These are phyloP conservation scores for Danio aesculapii DNA, from an alignment of 2,797 vertebrate species.

Conservation along the genomic window DNA sequence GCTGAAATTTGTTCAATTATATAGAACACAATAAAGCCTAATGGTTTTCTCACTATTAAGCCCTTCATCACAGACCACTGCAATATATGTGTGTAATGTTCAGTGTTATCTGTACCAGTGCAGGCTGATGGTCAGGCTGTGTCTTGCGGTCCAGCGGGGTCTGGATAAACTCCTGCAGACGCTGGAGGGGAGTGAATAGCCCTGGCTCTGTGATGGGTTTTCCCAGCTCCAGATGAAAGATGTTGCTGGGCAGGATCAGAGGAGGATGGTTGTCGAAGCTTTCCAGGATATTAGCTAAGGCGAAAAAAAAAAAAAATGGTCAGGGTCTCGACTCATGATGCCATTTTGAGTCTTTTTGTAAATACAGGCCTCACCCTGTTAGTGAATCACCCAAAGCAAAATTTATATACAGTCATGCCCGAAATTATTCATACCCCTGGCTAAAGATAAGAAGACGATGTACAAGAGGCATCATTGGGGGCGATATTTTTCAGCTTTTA, in stretches of 20 bases:
- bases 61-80: neutral
- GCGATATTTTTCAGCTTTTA: too few relatives aligned
- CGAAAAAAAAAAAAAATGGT: neutral
- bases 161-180: slow-evolving; percentile 71
- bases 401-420: too few relatives aligned
- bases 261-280: slow-evolving; percentile 84
- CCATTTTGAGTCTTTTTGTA: too few relatives aligned
- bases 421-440: too few relatives aligned
- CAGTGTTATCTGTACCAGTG: slow-evolving; percentile 6
- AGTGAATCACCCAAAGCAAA: too few relatives aligned
- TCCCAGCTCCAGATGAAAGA: slow-evolving; percentile 78
- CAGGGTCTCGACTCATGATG: neutral
- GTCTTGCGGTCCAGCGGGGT: slow-evolving; percentile 4
- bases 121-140: neutral
- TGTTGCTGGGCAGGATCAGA: slow-evolving; percentile 78
- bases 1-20: too few relatives aligned
- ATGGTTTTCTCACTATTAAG: neutral
- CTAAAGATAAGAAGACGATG: too few relatives aligned
- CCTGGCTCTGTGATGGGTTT: slow-evolving; percentile 70
- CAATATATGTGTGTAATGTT: neutral
- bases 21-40: too few relatives aligned
- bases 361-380: too few relatives aligned
- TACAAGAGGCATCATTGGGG: too few relatives aligned
- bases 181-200: slow-evolving; percentile 72
- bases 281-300: slow-evolving; percentile 80